phyloP scores from a whole-genome alignment of 2,797 vertebrate species.

The Sitta carolinensis region DNA sequence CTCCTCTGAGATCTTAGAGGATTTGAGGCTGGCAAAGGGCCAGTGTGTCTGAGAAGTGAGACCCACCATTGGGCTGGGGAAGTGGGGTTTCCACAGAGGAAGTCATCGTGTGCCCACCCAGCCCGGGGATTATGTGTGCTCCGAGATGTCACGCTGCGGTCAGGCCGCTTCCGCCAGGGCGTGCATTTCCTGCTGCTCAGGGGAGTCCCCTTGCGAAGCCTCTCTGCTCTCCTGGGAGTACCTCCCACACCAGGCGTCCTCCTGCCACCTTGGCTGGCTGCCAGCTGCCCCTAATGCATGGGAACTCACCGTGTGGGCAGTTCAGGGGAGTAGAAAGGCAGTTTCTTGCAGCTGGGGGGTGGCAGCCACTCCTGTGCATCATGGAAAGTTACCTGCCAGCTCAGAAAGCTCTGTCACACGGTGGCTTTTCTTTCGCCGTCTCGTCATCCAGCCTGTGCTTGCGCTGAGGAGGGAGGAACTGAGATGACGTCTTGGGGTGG shows the following conservation, averaged over 20 bases:
- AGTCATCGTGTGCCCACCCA: accelerated
- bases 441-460: neutral
- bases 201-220: neutral
- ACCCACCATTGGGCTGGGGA: accelerated
- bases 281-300: accelerated
- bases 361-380: neutral
- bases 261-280: neutral
- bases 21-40: neutral
- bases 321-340: neutral
- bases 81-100: neutral
- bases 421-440: neutral
- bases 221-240: neutral
- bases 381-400: constrained; percentile 46
- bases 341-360: neutral
- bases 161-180: neutral
- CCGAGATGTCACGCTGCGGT: neutral
- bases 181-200: neutral
- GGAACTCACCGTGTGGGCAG: neutral
- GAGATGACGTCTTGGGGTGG: neutral
- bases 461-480: neutral
- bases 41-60: neutral
- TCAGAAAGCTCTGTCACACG: neutral
- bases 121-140: neutral
- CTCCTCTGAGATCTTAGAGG: neutral
- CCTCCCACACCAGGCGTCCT: neutral